Conservation (phyloP, 1,140 invertebrate genomes). For the Drosophila yakuba region DNA sequence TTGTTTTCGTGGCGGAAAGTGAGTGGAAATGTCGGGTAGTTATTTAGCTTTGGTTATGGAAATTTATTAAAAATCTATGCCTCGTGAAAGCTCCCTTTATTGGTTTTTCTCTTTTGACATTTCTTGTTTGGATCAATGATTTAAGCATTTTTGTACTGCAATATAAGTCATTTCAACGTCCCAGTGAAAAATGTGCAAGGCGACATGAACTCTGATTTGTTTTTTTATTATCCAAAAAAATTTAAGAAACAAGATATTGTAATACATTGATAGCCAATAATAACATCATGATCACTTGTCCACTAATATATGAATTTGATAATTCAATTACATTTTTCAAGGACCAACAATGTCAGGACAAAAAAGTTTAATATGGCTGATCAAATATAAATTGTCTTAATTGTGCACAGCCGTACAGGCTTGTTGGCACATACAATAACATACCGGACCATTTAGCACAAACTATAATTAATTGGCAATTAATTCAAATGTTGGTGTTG, state of each 20-base stretch:
- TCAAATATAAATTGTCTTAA: conserved; percentile 43
- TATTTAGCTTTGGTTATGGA: conserved; percentile 30
- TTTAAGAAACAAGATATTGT: too few relatives aligned
- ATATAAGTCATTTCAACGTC: conserved; percentile 3
- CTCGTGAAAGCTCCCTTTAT: conserved; percentile 53
- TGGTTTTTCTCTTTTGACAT: conserved; percentile 33
- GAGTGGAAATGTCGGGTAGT: conserved; percentile 14
- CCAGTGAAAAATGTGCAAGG: neutral
- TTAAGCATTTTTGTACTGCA: conserved; percentile 23
- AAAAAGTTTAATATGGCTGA: conserved; percentile 30
- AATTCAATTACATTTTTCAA: conserved; percentile 27
- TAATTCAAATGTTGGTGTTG: conserved; percentile 50
- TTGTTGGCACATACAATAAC: conserved; percentile 44
- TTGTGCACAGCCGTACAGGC: conserved; percentile 18
- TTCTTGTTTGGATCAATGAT: conserved; percentile 44
- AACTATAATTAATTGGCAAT: conserved; percentile 71
- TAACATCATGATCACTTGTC: too few relatives aligned
- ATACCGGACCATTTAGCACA: conserved; percentile 44
- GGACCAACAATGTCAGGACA: neutral
- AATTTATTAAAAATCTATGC: conserved; percentile 79
- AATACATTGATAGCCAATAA: too few relatives aligned
- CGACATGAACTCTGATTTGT: too few relatives aligned
- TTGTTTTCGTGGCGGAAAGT: conserved; percentile 3
- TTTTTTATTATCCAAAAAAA: too few relatives aligned
- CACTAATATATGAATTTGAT: conserved; percentile 21